phyloP scores from a whole-genome alignment of 2,888 invertebrate genomes.

The Cenopis cana region DNA sequence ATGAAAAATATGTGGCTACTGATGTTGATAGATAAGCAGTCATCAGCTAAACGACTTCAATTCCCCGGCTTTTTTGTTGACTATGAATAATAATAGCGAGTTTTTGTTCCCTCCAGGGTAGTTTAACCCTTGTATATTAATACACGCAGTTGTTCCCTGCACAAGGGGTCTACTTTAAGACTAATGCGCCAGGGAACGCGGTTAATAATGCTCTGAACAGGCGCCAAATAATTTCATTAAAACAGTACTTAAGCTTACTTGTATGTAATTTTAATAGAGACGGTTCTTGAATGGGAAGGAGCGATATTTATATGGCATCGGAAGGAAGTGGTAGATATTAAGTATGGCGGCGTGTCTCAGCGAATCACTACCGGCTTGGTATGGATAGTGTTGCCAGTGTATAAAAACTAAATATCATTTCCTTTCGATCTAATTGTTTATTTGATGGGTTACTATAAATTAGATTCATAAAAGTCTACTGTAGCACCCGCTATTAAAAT shows the following conservation, averaged over 20 bases:
- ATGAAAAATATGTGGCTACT: constrained; percentile 62
- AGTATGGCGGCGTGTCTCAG: constrained; percentile 70
- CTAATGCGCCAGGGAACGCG: constrained; percentile 63
- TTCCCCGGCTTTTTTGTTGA: constrained; percentile 61
- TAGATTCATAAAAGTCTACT: constrained; percentile 64
- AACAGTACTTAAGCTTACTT: constrained; percentile 25
- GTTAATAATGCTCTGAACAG: constrained; percentile 53
- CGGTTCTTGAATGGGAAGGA: constrained; percentile 46
- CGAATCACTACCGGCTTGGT: constrained; percentile 70
- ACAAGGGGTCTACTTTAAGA: constrained; percentile 76
- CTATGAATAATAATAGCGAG: constrained; percentile 77
- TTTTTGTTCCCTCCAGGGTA: constrained; percentile 76
- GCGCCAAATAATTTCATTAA: constrained; percentile 50
- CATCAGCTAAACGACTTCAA: constrained; percentile 66
- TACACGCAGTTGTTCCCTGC: constrained; percentile 77
- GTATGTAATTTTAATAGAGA: constrained; percentile 45
- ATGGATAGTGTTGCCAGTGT: constrained; percentile 50
- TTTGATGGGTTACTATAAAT: constrained; percentile 63
- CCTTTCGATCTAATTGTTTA: constrained; percentile 73
- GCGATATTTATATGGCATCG: constrained; percentile 75
- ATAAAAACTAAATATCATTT: constrained; percentile 67
- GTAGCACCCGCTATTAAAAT: constrained; percentile 61
- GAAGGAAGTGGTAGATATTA: constrained; percentile 81
- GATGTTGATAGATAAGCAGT: constrained; percentile 72
- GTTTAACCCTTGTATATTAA: constrained; percentile 76